Base-by-base conservation (phyloP, 2,888 invertebrate species). In the Lottia gigantea region DNA sequence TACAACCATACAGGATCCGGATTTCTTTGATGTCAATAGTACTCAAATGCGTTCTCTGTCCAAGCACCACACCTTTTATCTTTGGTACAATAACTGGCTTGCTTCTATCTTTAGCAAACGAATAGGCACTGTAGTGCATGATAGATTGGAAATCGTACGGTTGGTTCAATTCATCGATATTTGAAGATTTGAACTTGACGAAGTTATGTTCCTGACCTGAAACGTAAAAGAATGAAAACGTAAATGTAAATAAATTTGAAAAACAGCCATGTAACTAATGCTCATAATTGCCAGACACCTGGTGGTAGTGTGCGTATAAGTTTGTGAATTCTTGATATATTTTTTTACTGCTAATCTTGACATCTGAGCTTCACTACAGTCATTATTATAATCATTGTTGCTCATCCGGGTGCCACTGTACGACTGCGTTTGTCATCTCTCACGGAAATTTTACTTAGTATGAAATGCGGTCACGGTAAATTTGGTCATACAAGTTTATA, bases 61-160 rank as follows among this genome's bases (percentile, higher is more conserved):
- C 90, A 85, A 93, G 92, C 63, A 90, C 91, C 68, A 92, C 84
- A 14, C 80, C 81, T 8, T 72, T 75, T 71, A 88, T 84, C 76
- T 85, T 85, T 3, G 90, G 90, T 55, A 89, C 86, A 66, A 91
- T 90, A 1, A 91, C 90, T 25, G 89, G 86, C 77, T 87, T 85
- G 16, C 88, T 88, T 55, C 79, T 73, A 78, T 91, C 90, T 25
- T 86, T 86, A 64, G 90, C 89, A 79, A 91, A 91, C 15, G 90
- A 90, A 76, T 89, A 84, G 14, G 88, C 86, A 74, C 89, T 88
- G 81, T 94, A 94, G 85, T 94, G 94, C 94, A 94, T 94, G 31
- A 94, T 92, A 19, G 93, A 93, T 77, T 92, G 92, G 84, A 92
- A 94, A 85, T 94, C 94, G 82, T 94, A 94, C 74, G 93, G 93